Percentiles rank a stretch among this genome's conserved stretches.
Conservation (phyloP, 2,113 vertebrate genomes). For the Urocitellus parryii region DNA sequence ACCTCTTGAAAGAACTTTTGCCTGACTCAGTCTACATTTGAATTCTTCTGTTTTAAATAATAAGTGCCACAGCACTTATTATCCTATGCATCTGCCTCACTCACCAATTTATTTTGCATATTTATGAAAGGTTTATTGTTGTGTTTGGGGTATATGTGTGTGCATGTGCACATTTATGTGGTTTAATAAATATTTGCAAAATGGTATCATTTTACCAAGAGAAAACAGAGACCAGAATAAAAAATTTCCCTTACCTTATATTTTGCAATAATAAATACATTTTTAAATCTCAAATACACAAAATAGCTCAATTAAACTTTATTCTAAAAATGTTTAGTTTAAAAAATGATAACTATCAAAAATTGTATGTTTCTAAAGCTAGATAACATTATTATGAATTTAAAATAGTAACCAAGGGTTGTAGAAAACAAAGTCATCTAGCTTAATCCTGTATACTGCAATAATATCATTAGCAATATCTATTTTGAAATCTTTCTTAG, state of each 20-base stretch:
- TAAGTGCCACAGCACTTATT: not conserved
- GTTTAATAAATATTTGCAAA: slow-evolving; percentile 23
- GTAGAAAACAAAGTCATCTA: not conserved
- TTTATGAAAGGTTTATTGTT: not conserved
- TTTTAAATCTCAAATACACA: not conserved
- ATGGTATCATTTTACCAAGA: not conserved
- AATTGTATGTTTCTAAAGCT: not conserved
- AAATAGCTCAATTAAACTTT: not conserved
- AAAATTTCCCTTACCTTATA: not conserved
- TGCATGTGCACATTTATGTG: not conserved
- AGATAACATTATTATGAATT: not conserved
- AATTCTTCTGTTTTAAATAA: not conserved
- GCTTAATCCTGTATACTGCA: not conserved
- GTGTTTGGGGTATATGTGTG: not conserved
- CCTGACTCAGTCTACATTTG: not conserved
- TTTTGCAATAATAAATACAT: not conserved
- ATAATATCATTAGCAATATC: not conserved
- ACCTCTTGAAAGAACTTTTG: not conserved
- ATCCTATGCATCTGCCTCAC: not conserved
- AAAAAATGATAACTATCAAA: not conserved
- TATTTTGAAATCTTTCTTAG: not conserved
- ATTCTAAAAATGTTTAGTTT: not conserved
- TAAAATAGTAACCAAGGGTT: not conserved
- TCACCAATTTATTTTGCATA: not conserved
- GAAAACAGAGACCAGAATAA: not conserved